These are phyloP conservation scores for Cheilosia scutellata DNA, from an alignment of 2,888 invertebrate species.

Conservation along the genomic window DNA sequence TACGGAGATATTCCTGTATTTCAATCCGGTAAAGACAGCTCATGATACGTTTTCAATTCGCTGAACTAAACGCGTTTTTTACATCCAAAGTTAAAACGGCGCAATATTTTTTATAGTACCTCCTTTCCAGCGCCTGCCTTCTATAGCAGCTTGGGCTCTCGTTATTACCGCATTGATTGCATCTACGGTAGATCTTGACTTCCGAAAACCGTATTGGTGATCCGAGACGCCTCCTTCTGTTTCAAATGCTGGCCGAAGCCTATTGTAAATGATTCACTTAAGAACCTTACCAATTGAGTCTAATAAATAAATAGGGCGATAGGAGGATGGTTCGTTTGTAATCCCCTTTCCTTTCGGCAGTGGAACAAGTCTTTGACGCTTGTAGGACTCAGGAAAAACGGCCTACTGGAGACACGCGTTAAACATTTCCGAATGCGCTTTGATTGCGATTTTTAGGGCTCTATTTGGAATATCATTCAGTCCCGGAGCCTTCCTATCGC, in stretches of 20 bases:
- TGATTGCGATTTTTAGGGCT: not conserved
- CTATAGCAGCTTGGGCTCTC: not conserved
- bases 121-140: not conserved
- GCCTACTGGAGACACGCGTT: too few relatives aligned
- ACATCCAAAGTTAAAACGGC: not conserved
- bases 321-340: not conserved
- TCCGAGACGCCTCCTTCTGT: not conserved
- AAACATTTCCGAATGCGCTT: too few relatives aligned
- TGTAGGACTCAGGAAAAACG: too few relatives aligned
- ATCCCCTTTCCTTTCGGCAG: not conserved
- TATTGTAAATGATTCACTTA: constrained; percentile 1
- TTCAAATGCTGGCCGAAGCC: constrained; percentile 5
- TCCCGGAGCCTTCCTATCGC: constrained; percentile 10
- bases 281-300: not conserved
- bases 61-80: constrained; percentile 1
- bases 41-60: not conserved
- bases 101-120: constrained; percentile 11
- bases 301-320: not conserved
- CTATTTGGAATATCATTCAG: constrained; percentile 3
- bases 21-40: not conserved
- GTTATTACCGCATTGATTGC: not conserved
- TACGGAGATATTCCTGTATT: not conserved
- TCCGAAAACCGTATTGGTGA: constrained; percentile 1
- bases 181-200: not conserved
- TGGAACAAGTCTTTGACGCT: too few relatives aligned